phyloP scores from a whole-genome alignment of 2,113 vertebrate species.

The Corythaeola cristata region DNA sequence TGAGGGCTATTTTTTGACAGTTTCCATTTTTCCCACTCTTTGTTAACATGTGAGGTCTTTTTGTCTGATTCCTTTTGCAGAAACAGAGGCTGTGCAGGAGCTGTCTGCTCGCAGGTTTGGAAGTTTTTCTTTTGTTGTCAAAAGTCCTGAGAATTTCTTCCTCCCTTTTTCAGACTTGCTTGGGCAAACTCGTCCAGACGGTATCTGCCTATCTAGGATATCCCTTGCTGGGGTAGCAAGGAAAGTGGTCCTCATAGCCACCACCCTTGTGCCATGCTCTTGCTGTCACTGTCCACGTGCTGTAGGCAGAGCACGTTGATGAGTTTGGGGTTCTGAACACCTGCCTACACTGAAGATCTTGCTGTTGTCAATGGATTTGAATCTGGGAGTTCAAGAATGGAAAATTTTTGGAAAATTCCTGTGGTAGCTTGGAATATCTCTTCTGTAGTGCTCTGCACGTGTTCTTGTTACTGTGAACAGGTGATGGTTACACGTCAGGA shows the following conservation, averaged over 20 bases:
- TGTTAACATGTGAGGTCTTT: not conserved
- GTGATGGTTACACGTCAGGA: not conserved
- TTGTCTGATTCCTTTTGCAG: conserved; percentile 23
- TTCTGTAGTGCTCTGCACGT: not conserved
- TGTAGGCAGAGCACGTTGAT: not conserved
- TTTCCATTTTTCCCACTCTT: conserved; percentile 17
- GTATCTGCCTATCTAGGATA: not conserved
- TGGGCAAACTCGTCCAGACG: not conserved
- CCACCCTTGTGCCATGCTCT: not conserved
- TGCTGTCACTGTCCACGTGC: not conserved
- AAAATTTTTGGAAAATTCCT: not conserved
- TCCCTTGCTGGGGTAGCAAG: not conserved
- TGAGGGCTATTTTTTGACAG: conserved; percentile 26
- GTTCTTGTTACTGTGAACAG: not conserved
- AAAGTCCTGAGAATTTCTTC: not conserved
- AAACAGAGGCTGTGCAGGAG: not conserved
- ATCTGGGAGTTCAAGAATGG: not conserved
- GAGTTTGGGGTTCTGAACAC: not conserved
- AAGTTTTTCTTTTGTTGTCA: not conserved
- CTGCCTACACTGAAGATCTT: not conserved
- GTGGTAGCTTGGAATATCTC: not conserved
- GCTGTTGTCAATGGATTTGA: not conserved
- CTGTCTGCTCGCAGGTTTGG: conserved; percentile 1
- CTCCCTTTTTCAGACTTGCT: not conserved
- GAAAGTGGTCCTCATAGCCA: not conserved